Evolutionary conservation across 2,888 invertebrate genomes (phyloP).

Genomic region (Pandemis cinnamomeana): DNA sequence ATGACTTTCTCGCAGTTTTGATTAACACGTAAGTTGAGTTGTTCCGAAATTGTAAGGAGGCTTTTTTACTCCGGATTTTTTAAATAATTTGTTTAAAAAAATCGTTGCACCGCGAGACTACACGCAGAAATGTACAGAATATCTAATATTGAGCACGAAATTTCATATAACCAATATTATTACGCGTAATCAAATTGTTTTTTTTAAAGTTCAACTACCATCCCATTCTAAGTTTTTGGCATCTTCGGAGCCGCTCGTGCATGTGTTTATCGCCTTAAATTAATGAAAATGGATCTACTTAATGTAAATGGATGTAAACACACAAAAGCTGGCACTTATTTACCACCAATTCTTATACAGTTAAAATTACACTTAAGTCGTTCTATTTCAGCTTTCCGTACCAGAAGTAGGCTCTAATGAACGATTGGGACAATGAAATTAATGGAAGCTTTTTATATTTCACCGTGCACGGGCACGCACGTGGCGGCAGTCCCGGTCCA

Average conservation of each 20-base stretch:
- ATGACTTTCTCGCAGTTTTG: constrained; percentile 49
- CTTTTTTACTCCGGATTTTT: not conserved
- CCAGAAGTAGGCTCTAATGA: no score
- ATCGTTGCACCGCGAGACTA: not conserved
- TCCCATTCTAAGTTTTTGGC: not conserved
- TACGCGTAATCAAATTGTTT: not conserved
- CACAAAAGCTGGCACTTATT: not conserved
- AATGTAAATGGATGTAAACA: no score
- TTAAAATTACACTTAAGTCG: no score
- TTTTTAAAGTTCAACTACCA: not conserved
- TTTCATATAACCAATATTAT: no score
- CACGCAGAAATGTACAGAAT: not conserved
- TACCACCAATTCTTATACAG: not conserved
- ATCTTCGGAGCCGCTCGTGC: not conserved
- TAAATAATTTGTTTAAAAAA: not conserved
- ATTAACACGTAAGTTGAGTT: constrained; percentile 45
- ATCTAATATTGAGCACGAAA: no score
- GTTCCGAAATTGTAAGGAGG: constrained; percentile 13
- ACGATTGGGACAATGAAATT: no score
- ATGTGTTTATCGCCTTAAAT: not conserved
- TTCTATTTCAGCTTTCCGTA: no score
- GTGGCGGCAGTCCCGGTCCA: no score
- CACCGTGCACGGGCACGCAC: no score
- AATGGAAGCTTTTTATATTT: no score
- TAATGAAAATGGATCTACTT: not conserved